Evolutionary conservation across 1,140 invertebrate species (phyloP).

Genomic region (Drosophila trapezifrons): DNA sequence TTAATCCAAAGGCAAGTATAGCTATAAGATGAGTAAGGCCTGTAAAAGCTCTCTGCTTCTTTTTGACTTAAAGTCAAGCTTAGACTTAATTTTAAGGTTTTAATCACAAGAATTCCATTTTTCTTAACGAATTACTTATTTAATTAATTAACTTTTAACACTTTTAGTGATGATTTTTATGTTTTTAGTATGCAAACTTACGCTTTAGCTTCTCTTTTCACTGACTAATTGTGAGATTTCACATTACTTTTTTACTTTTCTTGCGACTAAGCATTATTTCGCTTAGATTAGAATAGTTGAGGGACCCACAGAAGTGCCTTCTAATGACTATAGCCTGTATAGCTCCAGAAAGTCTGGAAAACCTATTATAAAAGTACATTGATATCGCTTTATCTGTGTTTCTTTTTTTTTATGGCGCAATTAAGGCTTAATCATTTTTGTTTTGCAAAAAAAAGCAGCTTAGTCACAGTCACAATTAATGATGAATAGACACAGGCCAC

Average conservation of each 20-base stretch:
- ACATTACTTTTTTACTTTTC: background rate
- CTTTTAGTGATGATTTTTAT: background rate
- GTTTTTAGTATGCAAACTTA: background rate
- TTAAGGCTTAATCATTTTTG: conserved; percentile 6
- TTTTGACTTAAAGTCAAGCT: too few species aligned
- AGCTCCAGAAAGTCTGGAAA: conserved; percentile 13
- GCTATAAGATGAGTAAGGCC: too few species aligned
- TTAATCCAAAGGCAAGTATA: too few species aligned
- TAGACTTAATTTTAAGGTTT: too few species aligned
- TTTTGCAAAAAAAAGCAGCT: background rate
- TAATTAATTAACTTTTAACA: too few species aligned
- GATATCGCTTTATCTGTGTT: conserved; percentile 2
- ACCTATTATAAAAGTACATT: conserved; percentile 7
- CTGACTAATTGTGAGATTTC: background rate
- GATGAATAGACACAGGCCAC: conserved; percentile 7
- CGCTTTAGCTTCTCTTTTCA: background rate
- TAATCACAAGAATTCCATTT: too few species aligned
- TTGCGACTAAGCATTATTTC: background rate
- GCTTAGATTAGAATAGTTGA: background rate
- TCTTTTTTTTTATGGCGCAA: background rate
- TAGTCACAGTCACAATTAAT: conserved; percentile 3
- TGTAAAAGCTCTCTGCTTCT: too few species aligned
- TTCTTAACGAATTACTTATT: too few species aligned
- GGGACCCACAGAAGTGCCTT: background rate
- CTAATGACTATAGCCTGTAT: background rate